Evolutionary conservation across 2,888 invertebrate genomes (phyloP), one percentile per base, ranked within the genome.

Genomic region (Prosapia bicincta): DNA sequence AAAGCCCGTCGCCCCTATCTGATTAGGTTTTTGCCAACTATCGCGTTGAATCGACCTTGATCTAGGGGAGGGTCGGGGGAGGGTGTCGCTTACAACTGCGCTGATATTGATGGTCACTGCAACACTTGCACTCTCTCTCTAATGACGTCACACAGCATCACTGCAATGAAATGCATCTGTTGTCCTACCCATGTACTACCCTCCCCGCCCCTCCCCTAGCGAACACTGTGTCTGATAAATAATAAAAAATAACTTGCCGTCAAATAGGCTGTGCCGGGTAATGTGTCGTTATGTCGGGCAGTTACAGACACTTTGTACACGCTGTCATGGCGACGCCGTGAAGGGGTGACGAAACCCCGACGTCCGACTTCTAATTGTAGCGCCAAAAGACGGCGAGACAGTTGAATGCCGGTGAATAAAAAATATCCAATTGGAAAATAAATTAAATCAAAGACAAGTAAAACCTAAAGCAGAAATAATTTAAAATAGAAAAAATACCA

Each of bases 81-180:
- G 66, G 30, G 72, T 72, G 72, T 72, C 72, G 68, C 0, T 43
- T n/a, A 30, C 72, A 72, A 72, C 72, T 72, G 72, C 26, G 72
- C 24, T 25, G n/a, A 67, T 72, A 72, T 72, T 72, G 72, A 72
- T 72, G 72, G 26, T 38, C 38, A 38, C 67, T 30, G 66, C 32
- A 25, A 72, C 72, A 72, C 72, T 72, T 72, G 72, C 72, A 66
- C 38, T 38, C 38, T 28, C 28, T 28, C 28, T 38, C 38, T 38
- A 38, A 38, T 38, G 38, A 38, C 38, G 38, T 38, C 38, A 38
- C 28, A 28, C 38, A 38, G 38, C 38, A 38, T 38, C 38, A 38
- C 38, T 38, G 38, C 38, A 38, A 38, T 38, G 38, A 38, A 38
- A 38, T 38, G 38, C 38, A 38, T 38, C 38, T 38, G 38, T 38